Conservation (phyloP, 2,888 invertebrate genomes). For the Drosophila kambysellisi region DNA sequence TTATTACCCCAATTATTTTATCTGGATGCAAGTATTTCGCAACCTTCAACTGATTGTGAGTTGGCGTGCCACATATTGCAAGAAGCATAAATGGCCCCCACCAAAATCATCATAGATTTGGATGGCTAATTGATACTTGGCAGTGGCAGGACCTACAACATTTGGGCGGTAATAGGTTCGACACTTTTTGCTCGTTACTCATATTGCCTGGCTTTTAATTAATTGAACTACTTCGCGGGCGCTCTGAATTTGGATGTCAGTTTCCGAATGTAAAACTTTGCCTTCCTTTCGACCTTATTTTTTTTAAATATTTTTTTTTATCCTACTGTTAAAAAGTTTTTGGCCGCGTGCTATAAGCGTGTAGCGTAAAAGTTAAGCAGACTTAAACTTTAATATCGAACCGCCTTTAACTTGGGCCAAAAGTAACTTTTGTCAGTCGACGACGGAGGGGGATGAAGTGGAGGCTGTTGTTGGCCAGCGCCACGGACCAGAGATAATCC, state of each 20-base stretch:
- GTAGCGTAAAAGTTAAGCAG: constrained; percentile 59
- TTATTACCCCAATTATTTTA: background rate
- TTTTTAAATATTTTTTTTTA: constrained; percentile 16
- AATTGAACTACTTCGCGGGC: constrained; percentile 67
- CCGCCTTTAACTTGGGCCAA: constrained; percentile 17
- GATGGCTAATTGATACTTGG: constrained; percentile 22
- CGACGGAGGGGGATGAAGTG: constrained; percentile 11
- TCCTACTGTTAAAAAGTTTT: constrained; percentile 44
- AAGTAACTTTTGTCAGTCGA: constrained; percentile 55
- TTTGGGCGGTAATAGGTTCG: background rate
- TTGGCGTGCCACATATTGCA: background rate
- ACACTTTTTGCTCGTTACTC: constrained; percentile 34
- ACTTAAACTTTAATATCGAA: constrained; percentile 59
- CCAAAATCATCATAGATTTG: constrained; percentile 6
- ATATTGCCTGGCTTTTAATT: constrained; percentile 69
- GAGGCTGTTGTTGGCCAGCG: constrained; percentile 1
- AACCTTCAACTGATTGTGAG: background rate
- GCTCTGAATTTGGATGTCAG: constrained; percentile 29
- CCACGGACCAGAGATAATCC: constrained; percentile 64
- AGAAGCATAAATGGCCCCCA: background rate
- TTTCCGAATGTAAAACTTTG: constrained; percentile 52
- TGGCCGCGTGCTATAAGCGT: constrained; percentile 59
- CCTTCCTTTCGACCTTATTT: constrained; percentile 35
- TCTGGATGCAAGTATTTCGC: background rate
- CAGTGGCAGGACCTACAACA: background rate